Evolutionary conservation across 2,888 invertebrate species (phyloP).

Genomic region (Rhodophaea formosa): DNA sequence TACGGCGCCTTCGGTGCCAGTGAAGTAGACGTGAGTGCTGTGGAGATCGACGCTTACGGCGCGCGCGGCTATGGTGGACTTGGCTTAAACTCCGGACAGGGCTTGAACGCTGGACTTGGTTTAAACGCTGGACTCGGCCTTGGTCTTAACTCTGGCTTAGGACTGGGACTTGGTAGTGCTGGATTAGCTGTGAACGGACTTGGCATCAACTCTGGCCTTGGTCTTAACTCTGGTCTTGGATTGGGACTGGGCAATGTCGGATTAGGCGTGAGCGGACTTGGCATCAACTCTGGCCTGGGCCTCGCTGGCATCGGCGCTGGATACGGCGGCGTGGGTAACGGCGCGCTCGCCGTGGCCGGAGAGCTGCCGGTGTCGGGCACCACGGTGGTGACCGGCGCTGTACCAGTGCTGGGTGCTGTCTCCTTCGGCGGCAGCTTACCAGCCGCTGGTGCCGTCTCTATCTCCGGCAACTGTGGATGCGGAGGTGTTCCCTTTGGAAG

Average conservation of each 20-base stretch:
- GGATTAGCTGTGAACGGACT: too few relatives aligned
- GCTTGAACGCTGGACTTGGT: not conserved
- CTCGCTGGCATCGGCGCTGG: slow-evolving; percentile 1
- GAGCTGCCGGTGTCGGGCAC: slow-evolving; percentile 37
- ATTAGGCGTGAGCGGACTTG: not conserved
- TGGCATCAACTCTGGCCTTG: slow-evolving; percentile 7
- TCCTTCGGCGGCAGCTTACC: slow-evolving; percentile 39
- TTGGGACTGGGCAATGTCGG: not conserved
- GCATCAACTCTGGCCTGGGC: not conserved
- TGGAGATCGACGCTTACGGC: not conserved
- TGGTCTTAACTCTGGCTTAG: slow-evolving; percentile 1
- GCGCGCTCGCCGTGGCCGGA: slow-evolving; percentile 35
- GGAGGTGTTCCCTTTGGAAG: slow-evolving; percentile 12
- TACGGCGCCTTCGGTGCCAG: not conserved
- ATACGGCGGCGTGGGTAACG: slow-evolving; percentile 38
- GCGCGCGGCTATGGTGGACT: not conserved
- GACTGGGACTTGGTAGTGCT: too few relatives aligned
- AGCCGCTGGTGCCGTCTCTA: slow-evolving; percentile 36
- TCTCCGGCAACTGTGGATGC: slow-evolving; percentile 28
- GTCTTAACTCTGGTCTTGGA: too few relatives aligned
- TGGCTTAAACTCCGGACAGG: not conserved
- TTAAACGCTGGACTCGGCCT: slow-evolving; percentile 4
- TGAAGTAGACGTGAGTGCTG: not conserved
- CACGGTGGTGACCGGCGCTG: slow-evolving; percentile 40
- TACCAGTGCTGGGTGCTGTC: slow-evolving; percentile 46